A percentile compares a stretch with the other conserved stretches of the same genome.
phyloP scores from a whole-genome alignment of 2,113 vertebrate species.

The Bucco capensis region DNA sequence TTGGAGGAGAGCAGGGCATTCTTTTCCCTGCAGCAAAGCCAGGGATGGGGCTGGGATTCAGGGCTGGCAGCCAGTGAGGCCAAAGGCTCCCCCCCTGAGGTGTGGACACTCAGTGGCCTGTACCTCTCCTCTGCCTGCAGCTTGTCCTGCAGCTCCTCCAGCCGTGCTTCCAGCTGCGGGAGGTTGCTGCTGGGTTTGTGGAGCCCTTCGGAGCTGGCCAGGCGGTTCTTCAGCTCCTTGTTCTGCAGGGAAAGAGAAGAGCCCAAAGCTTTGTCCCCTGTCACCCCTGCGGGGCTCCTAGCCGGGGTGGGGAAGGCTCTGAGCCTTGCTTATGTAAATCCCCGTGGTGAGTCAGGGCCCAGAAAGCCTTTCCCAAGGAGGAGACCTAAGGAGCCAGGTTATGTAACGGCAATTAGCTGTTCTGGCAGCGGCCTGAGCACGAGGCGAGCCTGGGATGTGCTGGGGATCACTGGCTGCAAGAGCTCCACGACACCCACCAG shows the following conservation, averaged over 20 bases:
- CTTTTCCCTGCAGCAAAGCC: constrained; percentile 77
- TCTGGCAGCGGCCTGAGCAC: not conserved
- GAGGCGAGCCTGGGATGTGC: not conserved
- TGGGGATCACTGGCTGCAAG: not conserved
- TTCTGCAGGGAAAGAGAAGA: constrained; percentile 65
- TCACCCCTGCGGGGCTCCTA: not conserved
- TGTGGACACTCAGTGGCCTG: accelerated
- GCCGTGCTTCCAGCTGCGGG: constrained; percentile 84
- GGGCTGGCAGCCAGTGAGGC: accelerated
- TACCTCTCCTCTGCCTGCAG: constrained; percentile 89
- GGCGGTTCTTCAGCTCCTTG: constrained; percentile 87
- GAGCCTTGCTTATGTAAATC: not conserved
- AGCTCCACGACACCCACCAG: not conserved
- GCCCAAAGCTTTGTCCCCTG: not conserved
- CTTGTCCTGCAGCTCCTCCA: constrained; percentile 85
- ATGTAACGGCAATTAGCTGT: not conserved
- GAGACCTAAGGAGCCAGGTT: not conserved
- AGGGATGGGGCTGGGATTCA: not conserved
- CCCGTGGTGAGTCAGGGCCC: not conserved
- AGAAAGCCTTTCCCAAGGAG: not conserved
- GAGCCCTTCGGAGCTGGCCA: constrained; percentile 85
- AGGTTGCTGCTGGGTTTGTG: constrained; percentile 79
- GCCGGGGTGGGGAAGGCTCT: not conserved
- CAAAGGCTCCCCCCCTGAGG: accelerated
- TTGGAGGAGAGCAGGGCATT: constrained; percentile 79